Base-by-base conservation (phyloP, 1,140 invertebrate genomes). In the Aphaenogaster rudis region DNA sequence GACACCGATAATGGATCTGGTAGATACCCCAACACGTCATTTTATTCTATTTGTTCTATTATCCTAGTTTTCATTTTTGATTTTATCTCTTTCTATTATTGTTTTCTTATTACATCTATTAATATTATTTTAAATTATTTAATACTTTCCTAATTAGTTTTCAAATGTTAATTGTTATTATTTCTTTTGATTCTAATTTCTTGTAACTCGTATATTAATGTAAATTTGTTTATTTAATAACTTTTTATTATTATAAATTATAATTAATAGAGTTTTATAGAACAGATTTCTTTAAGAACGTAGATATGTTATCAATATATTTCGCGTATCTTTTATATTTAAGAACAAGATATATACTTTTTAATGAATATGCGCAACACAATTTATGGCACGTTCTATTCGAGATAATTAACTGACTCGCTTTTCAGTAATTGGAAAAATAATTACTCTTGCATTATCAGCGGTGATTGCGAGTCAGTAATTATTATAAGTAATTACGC, bases 1-100 rank as follows among this genome's bases (percentile, higher is more conserved):
- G 94, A 95, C 72, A 42, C 82, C 2, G 94, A 95, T n/a, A 93
- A 90, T 86, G 91, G 93, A 45, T 76, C 93, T 69, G 93, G 93
- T 93, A 77, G 3, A 39, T 63, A 64, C 39, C n/a, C 17, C 80
- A 36, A 61, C 36, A 15, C 21, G 15, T 59, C 6, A 17, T 15
- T 76, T 50, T 48, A 17, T 28, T 69, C 0, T n/a, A 50, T 77
- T n/a, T 64, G 7, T 84, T 5, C 3, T 54, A 42, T 21, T 28
- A 11, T 72, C 67, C 4, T n/a, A 52, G 13, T 15, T 33, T 50
- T 15, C 3, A 33, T 36, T 52, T 66, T n/a, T 17, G 0, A 78
- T 64, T 50, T 7, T 15, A 52, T 15, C 5, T 67, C 17, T 67
- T 36, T 45, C 2, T 9, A 2, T 33, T 42, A 79, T 50, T 17